These are phyloP conservation scores for Phocides pigmalion DNA, from an alignment of 1,140 invertebrate species.

Conservation along the genomic window DNA sequence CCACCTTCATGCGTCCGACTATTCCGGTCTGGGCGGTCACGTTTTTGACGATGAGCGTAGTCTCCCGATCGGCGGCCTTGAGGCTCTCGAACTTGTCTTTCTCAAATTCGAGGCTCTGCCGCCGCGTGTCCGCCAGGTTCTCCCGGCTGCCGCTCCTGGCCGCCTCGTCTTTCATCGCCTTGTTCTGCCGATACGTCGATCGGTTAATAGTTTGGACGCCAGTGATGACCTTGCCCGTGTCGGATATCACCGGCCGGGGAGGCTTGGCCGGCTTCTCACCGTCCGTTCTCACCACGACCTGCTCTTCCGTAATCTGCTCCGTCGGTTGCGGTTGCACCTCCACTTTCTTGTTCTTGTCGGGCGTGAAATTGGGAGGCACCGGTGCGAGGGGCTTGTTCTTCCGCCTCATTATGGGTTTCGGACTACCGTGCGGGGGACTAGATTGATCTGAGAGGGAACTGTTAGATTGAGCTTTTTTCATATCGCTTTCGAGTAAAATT, in stretches of 20 bases:
- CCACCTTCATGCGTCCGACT: slow-evolving; percentile 63
- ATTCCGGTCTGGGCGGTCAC: slow-evolving; percentile 64
- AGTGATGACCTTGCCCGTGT: slow-evolving; percentile 72
- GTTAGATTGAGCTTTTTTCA: slow-evolving; percentile 88
- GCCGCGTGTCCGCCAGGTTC: slow-evolving; percentile 67
- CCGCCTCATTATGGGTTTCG: slow-evolving; percentile 88
- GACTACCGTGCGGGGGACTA: slow-evolving; percentile 88
- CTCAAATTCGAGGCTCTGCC: slow-evolving; percentile 79
- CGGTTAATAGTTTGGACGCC: slow-evolving; percentile 81
- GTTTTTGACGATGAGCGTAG: slow-evolving; percentile 63
- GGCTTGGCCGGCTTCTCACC: slow-evolving; percentile 84
- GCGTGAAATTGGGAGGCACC: slow-evolving; percentile 85
- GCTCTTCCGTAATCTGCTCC: slow-evolving; percentile 47
- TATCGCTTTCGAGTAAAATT: slow-evolving; percentile 79
- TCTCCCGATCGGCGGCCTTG: slow-evolving; percentile 48
- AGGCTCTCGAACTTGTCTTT: slow-evolving; percentile 63
- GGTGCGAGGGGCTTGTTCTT: slow-evolving; percentile 89
- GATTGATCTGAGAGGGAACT: slow-evolving; percentile 87
- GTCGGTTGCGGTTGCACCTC: slow-evolving; percentile 49
- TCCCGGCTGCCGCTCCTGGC: slow-evolving; percentile 68
- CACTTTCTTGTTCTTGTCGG: slow-evolving; percentile 68
- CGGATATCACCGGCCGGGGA: slow-evolving; percentile 81
- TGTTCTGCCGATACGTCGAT: slow-evolving; percentile 77
- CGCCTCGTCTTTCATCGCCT: slow-evolving; percentile 69
- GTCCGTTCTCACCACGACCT: slow-evolving; percentile 47